A percentile compares a stretch with the other conserved stretches of the same genome.
Evolutionary conservation across 2,797 vertebrate genomes (phyloP).

Genomic region (Hyperoplus immaculatus): DNA sequence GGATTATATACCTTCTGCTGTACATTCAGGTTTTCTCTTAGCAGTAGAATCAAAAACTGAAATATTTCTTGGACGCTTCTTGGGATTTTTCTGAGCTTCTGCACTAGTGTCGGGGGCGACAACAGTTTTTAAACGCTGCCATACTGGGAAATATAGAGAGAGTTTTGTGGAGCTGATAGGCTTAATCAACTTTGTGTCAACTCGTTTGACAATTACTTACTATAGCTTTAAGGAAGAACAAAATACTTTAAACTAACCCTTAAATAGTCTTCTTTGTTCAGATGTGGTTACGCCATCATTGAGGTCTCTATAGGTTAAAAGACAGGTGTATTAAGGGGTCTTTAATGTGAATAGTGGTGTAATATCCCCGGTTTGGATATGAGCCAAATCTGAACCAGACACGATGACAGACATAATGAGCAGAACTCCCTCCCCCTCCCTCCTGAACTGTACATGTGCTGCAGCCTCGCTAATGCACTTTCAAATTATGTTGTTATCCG

Average conservation of each 20-base stretch:
- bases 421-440: not conserved
- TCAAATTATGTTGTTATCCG: slow-evolving; percentile 52
- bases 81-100: too few relatives aligned
- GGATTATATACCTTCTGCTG: too few relatives aligned
- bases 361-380: slow-evolving; percentile 47
- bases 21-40: too few relatives aligned
- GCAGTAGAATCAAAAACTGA: too few relatives aligned
- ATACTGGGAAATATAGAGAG: too few relatives aligned
- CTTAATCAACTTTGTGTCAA: too few relatives aligned
- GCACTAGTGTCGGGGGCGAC: too few relatives aligned
- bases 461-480: slow-evolving; percentile 26
- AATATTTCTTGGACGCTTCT: too few relatives aligned
- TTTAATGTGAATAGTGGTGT: slow-evolving; percentile 43
- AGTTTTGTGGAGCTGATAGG: too few relatives aligned
- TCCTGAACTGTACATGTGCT: slow-evolving; percentile 1
- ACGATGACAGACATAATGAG: slow-evolving; percentile 65
- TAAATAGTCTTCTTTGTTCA: slow-evolving; percentile 2
- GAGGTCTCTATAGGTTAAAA: slow-evolving; percentile 17
- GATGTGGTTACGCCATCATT: slow-evolving; percentile 44
- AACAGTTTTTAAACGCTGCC: too few relatives aligned
- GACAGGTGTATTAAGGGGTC: slow-evolving; percentile 62
- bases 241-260: not conserved
- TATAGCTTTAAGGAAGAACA: slow-evolving; percentile 19
- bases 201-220: not conserved
- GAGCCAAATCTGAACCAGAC: slow-evolving; percentile 59